A percentile compares a stretch with the other conserved stretches of the same genome.
phyloP scores from a whole-genome alignment of 2,888 invertebrate species.

The Drosophila subsilvestris region DNA sequence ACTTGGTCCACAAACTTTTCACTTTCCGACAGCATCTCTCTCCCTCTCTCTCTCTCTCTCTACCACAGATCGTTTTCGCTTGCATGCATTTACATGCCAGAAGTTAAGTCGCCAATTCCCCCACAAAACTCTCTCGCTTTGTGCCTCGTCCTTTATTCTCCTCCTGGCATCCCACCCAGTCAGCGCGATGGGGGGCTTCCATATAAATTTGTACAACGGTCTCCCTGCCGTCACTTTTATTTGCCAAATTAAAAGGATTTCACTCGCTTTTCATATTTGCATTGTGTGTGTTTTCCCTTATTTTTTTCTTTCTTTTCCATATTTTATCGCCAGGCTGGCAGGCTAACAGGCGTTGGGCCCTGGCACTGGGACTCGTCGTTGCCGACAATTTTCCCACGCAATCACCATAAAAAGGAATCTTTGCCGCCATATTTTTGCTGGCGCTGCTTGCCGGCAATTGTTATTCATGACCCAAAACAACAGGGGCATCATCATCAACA shows the following conservation, averaged over 20 bases:
- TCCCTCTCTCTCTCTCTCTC: not conserved
- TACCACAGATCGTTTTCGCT: constrained; percentile 25
- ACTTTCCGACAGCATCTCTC: constrained; percentile 8
- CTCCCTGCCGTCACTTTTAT: constrained; percentile 62
- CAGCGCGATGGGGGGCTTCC: not conserved
- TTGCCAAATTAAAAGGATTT: constrained; percentile 78
- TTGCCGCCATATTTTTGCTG: constrained; percentile 53
- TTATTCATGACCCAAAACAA: constrained; percentile 64
- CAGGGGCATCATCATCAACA: constrained; percentile 9
- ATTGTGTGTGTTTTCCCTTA: constrained; percentile 54
- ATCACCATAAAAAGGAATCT: constrained; percentile 72
- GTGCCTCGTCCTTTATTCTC: not conserved
- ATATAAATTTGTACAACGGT: constrained; percentile 37
- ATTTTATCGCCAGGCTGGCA: constrained; percentile 47
- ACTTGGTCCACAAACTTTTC: constrained; percentile 33
- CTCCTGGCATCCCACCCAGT: not conserved
- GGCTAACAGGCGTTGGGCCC: constrained; percentile 19
- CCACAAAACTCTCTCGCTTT: constrained; percentile 8
- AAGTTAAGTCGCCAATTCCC: constrained; percentile 53
- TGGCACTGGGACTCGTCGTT: not conserved
- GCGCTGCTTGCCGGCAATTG: constrained; percentile 60
- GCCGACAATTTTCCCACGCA: constrained; percentile 70
- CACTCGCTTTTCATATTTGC: constrained; percentile 72
- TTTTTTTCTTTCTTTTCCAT: constrained; percentile 15
- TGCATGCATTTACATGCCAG: constrained; percentile 36